phyloP scores from a whole-genome alignment of 1,140 invertebrate species.

The Eriocheir sinensis region DNA sequence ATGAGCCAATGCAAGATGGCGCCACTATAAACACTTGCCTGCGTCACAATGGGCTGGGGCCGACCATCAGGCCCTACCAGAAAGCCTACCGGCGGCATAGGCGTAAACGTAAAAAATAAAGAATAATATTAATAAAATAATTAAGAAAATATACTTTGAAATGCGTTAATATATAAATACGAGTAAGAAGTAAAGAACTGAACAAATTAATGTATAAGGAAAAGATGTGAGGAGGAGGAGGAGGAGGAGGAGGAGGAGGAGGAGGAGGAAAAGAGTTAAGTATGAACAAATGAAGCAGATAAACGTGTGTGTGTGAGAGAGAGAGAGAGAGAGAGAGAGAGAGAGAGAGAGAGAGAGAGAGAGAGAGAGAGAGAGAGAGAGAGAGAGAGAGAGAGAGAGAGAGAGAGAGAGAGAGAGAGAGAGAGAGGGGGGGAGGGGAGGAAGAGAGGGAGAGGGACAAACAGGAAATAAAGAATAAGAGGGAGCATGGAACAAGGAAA shows the following conservation, averaged over 20 bases:
- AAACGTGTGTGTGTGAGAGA: no score
- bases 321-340: not conserved
- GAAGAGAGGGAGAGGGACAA: constrained; percentile 11
- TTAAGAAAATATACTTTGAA: no score
- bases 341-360: no score
- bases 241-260: not conserved
- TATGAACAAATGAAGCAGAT: not conserved
- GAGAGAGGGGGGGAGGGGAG: not conserved
- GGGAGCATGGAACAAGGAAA: not conserved
- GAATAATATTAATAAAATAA: no score
- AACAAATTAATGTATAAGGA: not conserved
- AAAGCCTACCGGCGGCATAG: no score
- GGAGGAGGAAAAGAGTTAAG: not conserved
- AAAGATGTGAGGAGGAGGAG: not conserved
- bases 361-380: constrained; percentile 5
- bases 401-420: constrained; percentile 41
- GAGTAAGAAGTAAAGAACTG: no score
- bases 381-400: constrained; percentile 32
- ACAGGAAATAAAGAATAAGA: constrained; percentile 4
- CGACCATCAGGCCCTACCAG: no score
- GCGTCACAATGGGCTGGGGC: no score
- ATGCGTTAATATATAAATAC: no score
- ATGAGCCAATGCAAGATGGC: no score
- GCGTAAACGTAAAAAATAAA: no score
- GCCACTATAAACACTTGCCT: no score